These are phyloP conservation scores for Phalangium opilio DNA, from an alignment of 2,888 invertebrate genomes.

Conservation along the genomic window DNA sequence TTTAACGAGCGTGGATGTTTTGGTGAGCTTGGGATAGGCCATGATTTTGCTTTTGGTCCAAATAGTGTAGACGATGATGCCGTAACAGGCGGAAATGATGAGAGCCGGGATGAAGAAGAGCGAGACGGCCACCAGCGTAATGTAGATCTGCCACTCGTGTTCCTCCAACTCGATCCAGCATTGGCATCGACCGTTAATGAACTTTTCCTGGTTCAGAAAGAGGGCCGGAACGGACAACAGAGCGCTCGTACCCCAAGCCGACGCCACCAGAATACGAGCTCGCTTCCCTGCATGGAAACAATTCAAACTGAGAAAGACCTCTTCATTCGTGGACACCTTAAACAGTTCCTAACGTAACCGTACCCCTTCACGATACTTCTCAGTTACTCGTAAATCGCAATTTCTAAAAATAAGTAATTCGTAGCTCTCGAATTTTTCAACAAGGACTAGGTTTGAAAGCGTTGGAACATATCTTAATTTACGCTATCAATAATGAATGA, in stretches of 20 bases:
- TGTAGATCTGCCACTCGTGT: constrained; percentile 71
- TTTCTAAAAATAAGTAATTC: no score
- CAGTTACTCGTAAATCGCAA: no score
- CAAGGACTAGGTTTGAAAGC: no score
- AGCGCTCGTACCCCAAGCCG: constrained; percentile 67
- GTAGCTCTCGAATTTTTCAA: no score
- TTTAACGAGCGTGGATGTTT: constrained; percentile 10
- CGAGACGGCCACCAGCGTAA: constrained; percentile 62
- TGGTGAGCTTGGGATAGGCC: constrained; percentile 20
- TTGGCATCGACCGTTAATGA: constrained; percentile 57
- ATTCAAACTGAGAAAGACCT: no score
- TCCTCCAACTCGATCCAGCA: constrained; percentile 75
- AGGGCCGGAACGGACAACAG: constrained; percentile 62
- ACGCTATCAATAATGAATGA: no score
- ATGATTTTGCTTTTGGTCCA: constrained; percentile 68
- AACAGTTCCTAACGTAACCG: no score
- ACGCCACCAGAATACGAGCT: constrained; percentile 57
- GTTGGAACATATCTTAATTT: no score
- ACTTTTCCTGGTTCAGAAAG: constrained; percentile 59
- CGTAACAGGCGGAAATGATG: constrained; percentile 76
- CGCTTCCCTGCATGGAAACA: constrained; percentile 53
- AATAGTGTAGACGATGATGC: constrained; percentile 76
- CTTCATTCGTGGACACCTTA: no score
- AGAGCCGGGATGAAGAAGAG: constrained; percentile 73
- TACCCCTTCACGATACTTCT: no score